These are phyloP conservation scores for Galaxea fascicularis DNA, from an alignment of 92 coral and sea anemone species.

Conservation along the genomic window DNA sequence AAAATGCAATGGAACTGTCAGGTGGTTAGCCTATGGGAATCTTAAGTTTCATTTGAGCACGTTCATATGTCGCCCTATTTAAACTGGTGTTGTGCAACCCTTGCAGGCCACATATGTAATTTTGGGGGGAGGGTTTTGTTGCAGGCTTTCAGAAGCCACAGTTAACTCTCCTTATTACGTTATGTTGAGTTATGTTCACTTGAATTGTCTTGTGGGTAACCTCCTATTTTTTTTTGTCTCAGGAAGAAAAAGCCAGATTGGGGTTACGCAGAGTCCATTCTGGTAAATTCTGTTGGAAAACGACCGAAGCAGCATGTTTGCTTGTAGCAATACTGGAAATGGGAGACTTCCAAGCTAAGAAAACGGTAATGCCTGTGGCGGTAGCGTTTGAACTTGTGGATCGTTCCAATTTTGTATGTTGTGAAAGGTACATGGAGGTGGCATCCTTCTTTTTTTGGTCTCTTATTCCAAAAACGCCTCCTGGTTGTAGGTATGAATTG, in stretches of 20 bases:
- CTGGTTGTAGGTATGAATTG: no score
- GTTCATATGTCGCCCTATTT: no score
- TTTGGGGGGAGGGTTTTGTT: no score
- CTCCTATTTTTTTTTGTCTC: background rate
- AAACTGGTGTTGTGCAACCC: no score
- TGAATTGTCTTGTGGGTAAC: background rate
- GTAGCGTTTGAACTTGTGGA: background rate
- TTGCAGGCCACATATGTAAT: no score
- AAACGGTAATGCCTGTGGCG: background rate
- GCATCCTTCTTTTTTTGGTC: background rate
- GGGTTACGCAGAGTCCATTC: background rate
- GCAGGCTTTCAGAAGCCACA: background rate
- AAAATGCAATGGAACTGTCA: no score
- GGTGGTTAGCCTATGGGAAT: no score
- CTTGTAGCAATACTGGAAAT: slow-evolving; percentile 5
- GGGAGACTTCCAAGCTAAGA: slow-evolving; percentile 19
- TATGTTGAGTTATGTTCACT: no score
- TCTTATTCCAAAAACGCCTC: no score
- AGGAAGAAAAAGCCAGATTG: background rate
- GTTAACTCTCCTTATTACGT: background rate
- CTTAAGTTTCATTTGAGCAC: no score
- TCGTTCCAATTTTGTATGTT: no score
- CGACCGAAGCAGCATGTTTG: background rate
- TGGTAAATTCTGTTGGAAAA: slow-evolving; percentile 19
- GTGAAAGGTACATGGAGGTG: background rate